These are phyloP conservation scores for Leucosticte australis DNA, from an alignment of 2,113 vertebrate species.

Conservation along the genomic window DNA sequence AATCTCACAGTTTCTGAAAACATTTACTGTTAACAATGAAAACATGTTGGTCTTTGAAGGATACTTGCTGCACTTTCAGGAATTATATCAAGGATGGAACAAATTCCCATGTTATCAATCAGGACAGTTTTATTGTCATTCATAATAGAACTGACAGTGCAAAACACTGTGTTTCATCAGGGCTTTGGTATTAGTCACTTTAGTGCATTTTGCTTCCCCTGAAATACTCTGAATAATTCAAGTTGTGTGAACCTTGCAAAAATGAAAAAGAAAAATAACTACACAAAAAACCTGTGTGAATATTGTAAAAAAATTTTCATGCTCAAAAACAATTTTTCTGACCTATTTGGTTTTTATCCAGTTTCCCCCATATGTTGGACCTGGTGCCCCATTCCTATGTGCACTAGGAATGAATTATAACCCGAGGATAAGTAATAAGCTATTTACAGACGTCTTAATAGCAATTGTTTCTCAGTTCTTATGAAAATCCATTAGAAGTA, in stretches of 20 bases:
- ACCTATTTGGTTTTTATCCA: not conserved
- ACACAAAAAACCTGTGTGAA: not conserved
- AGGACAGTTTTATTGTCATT: not conserved
- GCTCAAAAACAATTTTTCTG: not conserved
- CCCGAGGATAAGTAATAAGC: not conserved
- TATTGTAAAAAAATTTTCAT: not conserved
- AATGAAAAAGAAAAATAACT: not conserved
- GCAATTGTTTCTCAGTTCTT: not conserved
- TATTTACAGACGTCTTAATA: not conserved
- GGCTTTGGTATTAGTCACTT: not conserved
- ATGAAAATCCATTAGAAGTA: not conserved
- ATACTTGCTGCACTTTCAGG: not conserved
- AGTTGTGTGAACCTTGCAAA: not conserved
- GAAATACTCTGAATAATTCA: not conserved
- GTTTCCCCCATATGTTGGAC: not conserved
- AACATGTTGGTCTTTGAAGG: not conserved
- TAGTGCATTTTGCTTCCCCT: not conserved
- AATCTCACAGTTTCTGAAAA: not conserved
- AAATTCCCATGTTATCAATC: not conserved
- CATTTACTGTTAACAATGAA: not conserved
- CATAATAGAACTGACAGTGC: not conserved
- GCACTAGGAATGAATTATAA: not conserved
- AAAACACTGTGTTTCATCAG: not conserved
- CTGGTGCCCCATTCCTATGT: not conserved
- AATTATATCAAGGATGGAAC: not conserved